These are phyloP conservation scores for rabbit (Oryctolagus cuniculus) DNA, from an alignment of 2,113 vertebrate species.

Conservation along the genomic window DNA sequence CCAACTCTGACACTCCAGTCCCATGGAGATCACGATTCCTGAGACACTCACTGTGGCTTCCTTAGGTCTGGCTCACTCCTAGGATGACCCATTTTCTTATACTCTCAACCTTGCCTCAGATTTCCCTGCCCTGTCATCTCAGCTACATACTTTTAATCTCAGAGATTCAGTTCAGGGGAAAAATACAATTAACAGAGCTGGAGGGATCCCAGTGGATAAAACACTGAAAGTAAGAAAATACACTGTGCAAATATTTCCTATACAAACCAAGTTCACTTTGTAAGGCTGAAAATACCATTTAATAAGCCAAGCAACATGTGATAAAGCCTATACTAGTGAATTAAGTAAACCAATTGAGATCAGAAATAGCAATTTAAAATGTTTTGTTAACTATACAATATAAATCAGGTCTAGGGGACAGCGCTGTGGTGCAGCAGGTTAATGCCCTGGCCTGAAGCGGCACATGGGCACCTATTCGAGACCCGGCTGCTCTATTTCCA, in stretches of 20 bases:
- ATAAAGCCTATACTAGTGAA: not conserved
- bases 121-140: not conserved
- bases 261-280: not conserved
- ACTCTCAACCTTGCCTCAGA: not conserved
- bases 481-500: too few species aligned
- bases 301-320: conserved; percentile 17
- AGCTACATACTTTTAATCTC: not conserved
- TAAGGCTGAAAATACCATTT: conserved; percentile 18
- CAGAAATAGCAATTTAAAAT: not conserved
- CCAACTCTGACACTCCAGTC: not conserved
- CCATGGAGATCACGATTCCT: accelerated
- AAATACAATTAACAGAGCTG: not conserved
- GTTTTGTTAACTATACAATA: not conserved
- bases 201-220: not conserved
- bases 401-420: too few species aligned
- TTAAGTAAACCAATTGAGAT: not conserved
- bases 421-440: too few species aligned
- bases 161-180: not conserved
- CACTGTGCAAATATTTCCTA: conserved; percentile 7
- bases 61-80: not conserved
- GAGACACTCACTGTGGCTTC: not conserved
- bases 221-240: conserved; percentile 31
- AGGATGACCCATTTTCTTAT: not conserved
- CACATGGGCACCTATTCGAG: too few species aligned
- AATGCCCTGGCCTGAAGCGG: too few species aligned